Base-by-base conservation (phyloP, 2,113 vertebrate genomes). In the Paratilapia polleni region DNA sequence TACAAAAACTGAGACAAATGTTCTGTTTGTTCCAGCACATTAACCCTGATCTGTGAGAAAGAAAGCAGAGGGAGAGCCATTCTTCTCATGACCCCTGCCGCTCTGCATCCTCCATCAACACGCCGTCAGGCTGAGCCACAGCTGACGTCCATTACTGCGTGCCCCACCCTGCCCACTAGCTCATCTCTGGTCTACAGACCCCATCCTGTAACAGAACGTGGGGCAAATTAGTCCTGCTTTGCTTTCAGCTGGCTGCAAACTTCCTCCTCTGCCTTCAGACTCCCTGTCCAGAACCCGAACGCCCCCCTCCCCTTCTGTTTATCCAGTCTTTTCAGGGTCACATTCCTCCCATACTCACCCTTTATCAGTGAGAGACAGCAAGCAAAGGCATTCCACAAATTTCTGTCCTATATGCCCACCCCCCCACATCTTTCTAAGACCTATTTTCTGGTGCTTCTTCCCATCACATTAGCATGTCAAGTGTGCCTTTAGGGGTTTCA, bases 301-400 rank as follows among this genome's bases (percentile, higher is more conserved):
- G 2, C 19, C 26, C 36, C 41, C 61, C 49, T 20, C 17, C 26
- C 52, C 56, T 54, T 54, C 63, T 93, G 94, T 96, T 96, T 95
- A 94, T 94, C 88, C 93, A 91, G 91, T 80, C 90, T 82, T 92
- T 91, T 91, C 93, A 93, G 94, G 95, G 94, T 93, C 89, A 28
- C 95, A 96, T 96, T 96, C 95, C 94, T 94, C 68, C 85, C 93
- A 91, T 95, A 84, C 86, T 93, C 75, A 66, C 78, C 61, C 91
- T 91, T 93, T 93, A 95, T 94, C 93, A 87, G 90, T 84, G 85
- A 89, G 77, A 94, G 88, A 82, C 82, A 66, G 83, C 20, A 3
- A 91, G 84, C 63, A 88, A 88, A 87, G 61, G 85, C 93, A 94
- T 94, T 93, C 92, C 89, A 90, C 87, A 91, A 22, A 92, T 93